These are phyloP conservation scores for Micrasema longulum DNA, from an alignment of 1,140 invertebrate genomes.

Conservation along the genomic window DNA sequence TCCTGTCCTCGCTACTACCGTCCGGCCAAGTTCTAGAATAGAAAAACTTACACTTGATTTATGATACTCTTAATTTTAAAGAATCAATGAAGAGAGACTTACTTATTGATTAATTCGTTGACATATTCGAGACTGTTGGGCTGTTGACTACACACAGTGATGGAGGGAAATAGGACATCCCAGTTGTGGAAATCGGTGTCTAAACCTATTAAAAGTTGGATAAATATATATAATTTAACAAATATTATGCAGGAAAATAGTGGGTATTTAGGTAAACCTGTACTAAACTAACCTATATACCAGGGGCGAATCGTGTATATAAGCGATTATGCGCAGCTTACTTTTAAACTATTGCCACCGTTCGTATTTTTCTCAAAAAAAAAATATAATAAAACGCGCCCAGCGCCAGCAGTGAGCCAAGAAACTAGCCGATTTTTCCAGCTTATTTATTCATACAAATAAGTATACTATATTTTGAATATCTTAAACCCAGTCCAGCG, in stretches of 20 bases:
- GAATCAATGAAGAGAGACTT: slow-evolving; percentile 43
- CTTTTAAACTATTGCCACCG: too few species aligned
- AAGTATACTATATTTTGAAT: too few species aligned
- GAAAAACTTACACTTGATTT: neutral
- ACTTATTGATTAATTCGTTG: slow-evolving; percentile 63
- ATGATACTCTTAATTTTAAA: neutral
- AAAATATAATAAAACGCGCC: too few species aligned
- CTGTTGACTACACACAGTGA: slow-evolving; percentile 72
- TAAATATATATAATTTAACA: neutral
- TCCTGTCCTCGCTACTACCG: slow-evolving; percentile 30
- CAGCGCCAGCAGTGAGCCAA: too few species aligned
- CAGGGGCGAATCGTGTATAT: too few species aligned
- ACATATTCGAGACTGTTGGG: slow-evolving; percentile 66
- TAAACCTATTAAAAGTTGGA: slow-evolving; percentile 69
- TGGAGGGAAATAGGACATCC: slow-evolving; percentile 78
- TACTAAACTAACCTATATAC: too few species aligned
- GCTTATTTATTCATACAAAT: too few species aligned
- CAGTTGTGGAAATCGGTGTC: slow-evolving; percentile 81
- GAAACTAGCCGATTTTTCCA: too few species aligned
- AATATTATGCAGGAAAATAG: neutral
- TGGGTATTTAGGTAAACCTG: neutral
- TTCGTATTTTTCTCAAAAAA: too few species aligned
- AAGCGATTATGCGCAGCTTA: too few species aligned
- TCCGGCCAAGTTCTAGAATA: slow-evolving; percentile 49
- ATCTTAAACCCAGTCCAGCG: too few species aligned